A percentile compares a stretch with the other conserved stretches of the same genome.
Evolutionary conservation across 2,113 vertebrate species (phyloP).

Genomic region (Crotalus horridus): DNA sequence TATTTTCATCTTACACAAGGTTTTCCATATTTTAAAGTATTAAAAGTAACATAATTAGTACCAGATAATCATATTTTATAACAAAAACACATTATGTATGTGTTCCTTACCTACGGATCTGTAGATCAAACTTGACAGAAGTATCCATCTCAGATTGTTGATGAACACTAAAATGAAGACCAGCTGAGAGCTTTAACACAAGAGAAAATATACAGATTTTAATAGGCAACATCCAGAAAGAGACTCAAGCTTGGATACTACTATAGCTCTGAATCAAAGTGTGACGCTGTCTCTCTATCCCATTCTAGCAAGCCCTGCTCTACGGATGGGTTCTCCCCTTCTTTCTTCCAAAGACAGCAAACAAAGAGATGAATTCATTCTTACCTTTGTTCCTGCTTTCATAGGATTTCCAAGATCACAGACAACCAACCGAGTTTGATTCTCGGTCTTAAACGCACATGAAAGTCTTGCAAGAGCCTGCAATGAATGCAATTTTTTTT

Average conservation of each 20-base stretch:
- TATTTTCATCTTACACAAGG: neutral
- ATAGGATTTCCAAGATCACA: constrained; percentile 98
- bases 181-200: constrained; percentile 76
- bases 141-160: constrained; percentile 95
- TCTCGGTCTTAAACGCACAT: constrained; percentile 93
- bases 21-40: neutral
- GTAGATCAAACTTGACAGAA: constrained; percentile 87
- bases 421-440: constrained; percentile 90
- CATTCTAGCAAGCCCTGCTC: neutral
- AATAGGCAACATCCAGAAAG: neutral
- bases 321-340: neutral
- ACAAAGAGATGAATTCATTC: constrained; percentile 6
- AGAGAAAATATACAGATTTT: constrained; percentile 10
- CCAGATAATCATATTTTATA: neutral
- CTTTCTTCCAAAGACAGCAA: neutral
- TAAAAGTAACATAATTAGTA: neutral
- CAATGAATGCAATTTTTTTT: constrained; percentile 7
- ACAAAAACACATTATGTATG: neutral
- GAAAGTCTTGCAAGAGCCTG: constrained; percentile 85
- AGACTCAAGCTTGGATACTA: neutral
- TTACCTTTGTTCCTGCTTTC: constrained; percentile 93
- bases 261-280: neutral
- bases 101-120: constrained; percentile 82
- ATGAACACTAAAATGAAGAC: constrained; percentile 89
- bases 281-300: neutral